Evolutionary conservation across 2,113 vertebrate species (phyloP).

Genomic region (Otolemur garnettii): DNA sequence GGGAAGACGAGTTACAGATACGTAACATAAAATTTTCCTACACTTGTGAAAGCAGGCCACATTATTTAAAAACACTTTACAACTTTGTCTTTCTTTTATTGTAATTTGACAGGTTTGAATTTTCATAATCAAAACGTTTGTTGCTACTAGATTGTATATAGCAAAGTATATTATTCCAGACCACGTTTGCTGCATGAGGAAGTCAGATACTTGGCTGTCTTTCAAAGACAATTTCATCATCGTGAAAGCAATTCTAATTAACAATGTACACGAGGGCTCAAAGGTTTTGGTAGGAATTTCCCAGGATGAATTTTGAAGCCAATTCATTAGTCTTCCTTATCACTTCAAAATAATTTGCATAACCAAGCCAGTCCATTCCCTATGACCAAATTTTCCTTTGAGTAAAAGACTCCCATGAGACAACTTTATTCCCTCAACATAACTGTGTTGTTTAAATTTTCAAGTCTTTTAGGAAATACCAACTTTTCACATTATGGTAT

Average conservation of each 20-base stretch:
- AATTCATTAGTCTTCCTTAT: neutral
- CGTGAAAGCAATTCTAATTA: neutral
- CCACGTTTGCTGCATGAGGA: neutral
- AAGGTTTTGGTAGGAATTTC: constrained; percentile 44
- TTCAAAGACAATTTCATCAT: neutral
- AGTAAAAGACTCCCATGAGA: neutral
- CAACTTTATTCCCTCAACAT: neutral
- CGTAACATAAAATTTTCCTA: neutral
- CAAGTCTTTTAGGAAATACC: neutral
- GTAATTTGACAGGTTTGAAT: neutral
- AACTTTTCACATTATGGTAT: neutral
- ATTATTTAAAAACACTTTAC: neutral
- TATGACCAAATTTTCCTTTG: neutral
- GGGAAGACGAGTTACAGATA: neutral
- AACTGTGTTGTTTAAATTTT: neutral
- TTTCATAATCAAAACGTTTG: neutral
- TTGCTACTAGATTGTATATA: neutral
- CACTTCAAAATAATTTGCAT: neutral
- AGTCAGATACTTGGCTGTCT: neutral
- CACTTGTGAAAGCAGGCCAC: neutral
- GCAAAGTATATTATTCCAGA: neutral
- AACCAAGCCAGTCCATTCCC: neutral
- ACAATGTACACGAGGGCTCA: neutral
- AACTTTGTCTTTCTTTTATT: neutral
- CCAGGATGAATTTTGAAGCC: neutral